Conservation (phyloP, 2,113 vertebrate genomes). For the Phoxinus phoxinus region DNA sequence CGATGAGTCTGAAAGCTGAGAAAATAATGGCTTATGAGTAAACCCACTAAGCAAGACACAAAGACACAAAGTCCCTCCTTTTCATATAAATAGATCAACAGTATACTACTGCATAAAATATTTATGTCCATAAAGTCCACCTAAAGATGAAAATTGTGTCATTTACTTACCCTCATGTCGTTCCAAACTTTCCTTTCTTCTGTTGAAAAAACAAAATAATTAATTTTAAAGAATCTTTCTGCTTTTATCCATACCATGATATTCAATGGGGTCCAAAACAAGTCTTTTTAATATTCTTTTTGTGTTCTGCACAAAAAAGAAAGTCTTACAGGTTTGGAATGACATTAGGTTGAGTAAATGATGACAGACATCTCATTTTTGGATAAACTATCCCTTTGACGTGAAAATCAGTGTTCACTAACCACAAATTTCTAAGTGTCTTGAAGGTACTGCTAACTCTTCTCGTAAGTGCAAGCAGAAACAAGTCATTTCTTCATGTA, state of each 20-base stretch:
- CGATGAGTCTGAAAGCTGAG: conserved; percentile 25
- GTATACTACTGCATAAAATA: not conserved
- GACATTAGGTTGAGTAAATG: too few relatives aligned
- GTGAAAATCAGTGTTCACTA: not conserved
- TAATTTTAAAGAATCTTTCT: not conserved
- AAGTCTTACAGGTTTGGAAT: too few relatives aligned
- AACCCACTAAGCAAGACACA: conserved; percentile 15
- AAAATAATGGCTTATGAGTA: conserved; percentile 21
- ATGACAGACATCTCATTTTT: too few relatives aligned
- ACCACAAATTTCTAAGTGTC: not conserved
- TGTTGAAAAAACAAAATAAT: not conserved
- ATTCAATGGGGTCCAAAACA: too few relatives aligned
- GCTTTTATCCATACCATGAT: not conserved
- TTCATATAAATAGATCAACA: not conserved
- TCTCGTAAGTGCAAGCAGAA: conserved; percentile 28
- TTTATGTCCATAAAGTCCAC: not conserved
- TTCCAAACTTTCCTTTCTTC: not conserved
- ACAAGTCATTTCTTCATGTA: conserved; percentile 39
- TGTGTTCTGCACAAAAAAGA: too few relatives aligned
- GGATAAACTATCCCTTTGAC: not conserved
- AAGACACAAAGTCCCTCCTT: not conserved
- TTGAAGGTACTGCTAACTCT: not conserved
- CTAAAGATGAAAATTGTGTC: not conserved
- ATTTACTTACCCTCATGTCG: not conserved
- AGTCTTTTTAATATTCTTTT: too few relatives aligned